A percentile compares a stretch with the other conserved stretches of the same genome.
Conservation (phyloP, 1,140 invertebrate genomes). For the Sitobion miscanthi region DNA sequence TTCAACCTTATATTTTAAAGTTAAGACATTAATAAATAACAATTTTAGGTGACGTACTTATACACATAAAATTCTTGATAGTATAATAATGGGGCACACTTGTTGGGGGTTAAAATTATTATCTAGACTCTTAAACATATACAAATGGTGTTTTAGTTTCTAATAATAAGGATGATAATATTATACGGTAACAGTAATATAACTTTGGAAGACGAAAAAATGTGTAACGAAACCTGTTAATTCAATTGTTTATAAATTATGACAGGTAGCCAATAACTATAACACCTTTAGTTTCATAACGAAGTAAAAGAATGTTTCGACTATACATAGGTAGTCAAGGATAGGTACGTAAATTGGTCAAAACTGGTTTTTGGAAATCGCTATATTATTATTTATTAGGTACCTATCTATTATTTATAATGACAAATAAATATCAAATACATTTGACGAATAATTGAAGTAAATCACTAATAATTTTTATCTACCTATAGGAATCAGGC, state of each 20-base stretch:
- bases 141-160: not conserved
- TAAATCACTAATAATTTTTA: not conserved
- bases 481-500: no score
- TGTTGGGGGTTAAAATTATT: not conserved
- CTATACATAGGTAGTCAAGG: not conserved
- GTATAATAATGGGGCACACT: not conserved
- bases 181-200: not conserved
- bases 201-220: not conserved
- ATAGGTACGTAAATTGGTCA: not conserved
- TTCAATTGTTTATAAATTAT: not conserved
- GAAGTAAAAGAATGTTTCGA: not conserved
- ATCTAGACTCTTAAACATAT: not conserved
- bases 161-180: not conserved
- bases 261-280: not conserved
- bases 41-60: not conserved
- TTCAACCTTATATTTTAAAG: not conserved
- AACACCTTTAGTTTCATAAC: not conserved
- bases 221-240: not conserved
- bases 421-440: not conserved
- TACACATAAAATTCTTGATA: not conserved
- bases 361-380: not conserved
- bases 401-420: not conserved
- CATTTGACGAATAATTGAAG: not conserved
- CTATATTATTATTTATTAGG: no score
- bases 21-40: not conserved